Base-by-base conservation (phyloP, 2,113 vertebrate genomes). In the Solenodon paradoxus region DNA sequence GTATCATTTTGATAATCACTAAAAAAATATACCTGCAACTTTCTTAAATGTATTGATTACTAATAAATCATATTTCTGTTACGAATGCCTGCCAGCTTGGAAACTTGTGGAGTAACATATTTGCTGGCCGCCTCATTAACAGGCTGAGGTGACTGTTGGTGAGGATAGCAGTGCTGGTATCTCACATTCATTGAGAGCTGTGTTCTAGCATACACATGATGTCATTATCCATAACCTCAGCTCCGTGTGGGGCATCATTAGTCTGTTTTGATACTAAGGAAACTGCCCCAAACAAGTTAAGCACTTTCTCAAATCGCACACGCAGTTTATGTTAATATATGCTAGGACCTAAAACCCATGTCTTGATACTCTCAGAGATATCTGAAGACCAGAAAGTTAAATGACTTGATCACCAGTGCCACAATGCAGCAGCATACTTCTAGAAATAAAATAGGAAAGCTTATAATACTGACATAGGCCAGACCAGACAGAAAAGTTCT, bases 1-100 rank as follows among this genome's bases (percentile, higher is more conserved):
- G 0, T 94, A 92, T 97, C 93, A 90, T 96, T 97, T 97, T 96
- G 95, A 95, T 97, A 95, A 96, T 97, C 95, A 92, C 87, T 91
- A 51, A 84, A 94, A 89, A 94, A 94, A 88, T 57, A 94, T 71
- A 64, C 89, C 80, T 96, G 87, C 72, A 90, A 92, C 95, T 94
- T 97, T 94, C 93, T 95, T 97, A 88, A 96, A 88, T 93, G 83
- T 96, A 96, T 95, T 88, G 95, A 97, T 97, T 96, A 94, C 66
- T 95, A 94, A 92, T 96, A 97, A 95, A 96, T 96, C 93, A 88
- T 92, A 87, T 86, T 80, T 80, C 30, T 84, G 61, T 93, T 97
- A 95, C 95, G 90, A 92, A 57, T 88, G 83, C 93, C 95, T 95
- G 55, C 95, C 90, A 80, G 95, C 95, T 92, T 71, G 59, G 88